A percentile compares a stretch with the other conserved stretches of the same genome.
phyloP scores from a whole-genome alignment of 1,140 invertebrate species.

The Bombus pascuorum region DNA sequence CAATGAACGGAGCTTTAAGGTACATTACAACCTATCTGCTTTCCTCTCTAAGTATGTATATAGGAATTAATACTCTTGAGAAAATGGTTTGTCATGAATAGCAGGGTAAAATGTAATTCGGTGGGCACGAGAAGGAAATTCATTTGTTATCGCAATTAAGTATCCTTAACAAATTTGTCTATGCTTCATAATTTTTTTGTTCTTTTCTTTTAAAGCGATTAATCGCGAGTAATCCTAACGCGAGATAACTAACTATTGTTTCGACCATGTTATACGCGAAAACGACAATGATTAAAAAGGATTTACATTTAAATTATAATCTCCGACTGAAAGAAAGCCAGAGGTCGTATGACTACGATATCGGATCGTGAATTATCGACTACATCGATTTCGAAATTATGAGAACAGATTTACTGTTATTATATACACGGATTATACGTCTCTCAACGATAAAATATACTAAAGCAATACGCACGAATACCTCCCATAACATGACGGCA shows the following conservation, averaged over 20 bases:
- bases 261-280: neutral
- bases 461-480: constrained; percentile 32
- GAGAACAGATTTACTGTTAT: neutral
- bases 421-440: constrained; percentile 15
- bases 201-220: constrained; percentile 24
- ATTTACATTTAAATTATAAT: neutral
- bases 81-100: constrained; percentile 17
- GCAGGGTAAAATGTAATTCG: constrained; percentile 29
- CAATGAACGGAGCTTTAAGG: neutral
- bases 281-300: constrained; percentile 1
- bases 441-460: constrained; percentile 31
- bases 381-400: constrained; percentile 10
- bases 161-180: constrained; percentile 13
- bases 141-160: constrained; percentile 31
- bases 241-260: constrained; percentile 9
- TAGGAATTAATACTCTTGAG: constrained; percentile 27
- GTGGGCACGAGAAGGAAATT: constrained; percentile 30
- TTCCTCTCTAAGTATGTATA: neutral
- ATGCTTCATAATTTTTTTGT: neutral
- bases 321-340: neutral
- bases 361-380: neutral
- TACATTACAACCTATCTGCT: constrained; percentile 16
- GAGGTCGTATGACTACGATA: neutral
- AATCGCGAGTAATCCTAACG: constrained; percentile 24
- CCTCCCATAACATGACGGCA: neutral